A percentile compares a stretch with the other conserved stretches of the same genome.
phyloP scores from a whole-genome alignment of 2,797 vertebrate genomes.

The Lepus oiostolus region DNA sequence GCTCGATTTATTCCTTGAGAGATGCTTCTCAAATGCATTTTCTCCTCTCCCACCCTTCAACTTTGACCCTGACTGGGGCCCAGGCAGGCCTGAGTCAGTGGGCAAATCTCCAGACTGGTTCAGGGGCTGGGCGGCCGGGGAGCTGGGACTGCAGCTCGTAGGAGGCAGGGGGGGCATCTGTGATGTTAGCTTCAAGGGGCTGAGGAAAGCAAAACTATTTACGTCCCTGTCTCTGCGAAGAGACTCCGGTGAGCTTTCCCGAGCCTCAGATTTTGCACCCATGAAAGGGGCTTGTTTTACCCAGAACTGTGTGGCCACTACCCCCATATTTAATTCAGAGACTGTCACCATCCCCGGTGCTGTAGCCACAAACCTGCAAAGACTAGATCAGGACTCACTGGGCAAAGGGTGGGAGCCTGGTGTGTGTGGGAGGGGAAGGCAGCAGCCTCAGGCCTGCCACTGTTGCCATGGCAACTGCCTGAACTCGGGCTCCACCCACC shows the following conservation, averaged over 20 bases:
- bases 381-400: background rate
- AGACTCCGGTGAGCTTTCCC: background rate
- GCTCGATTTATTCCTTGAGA: background rate
- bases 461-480: conserved; percentile 5
- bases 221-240: background rate
- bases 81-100: background rate
- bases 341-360: background rate
- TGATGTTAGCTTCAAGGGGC: background rate
- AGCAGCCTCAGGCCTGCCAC: background rate
- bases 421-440: background rate
- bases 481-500: background rate
- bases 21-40: background rate
- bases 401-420: background rate
- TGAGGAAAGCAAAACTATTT: background rate
- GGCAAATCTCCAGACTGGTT: background rate
- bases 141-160: background rate
- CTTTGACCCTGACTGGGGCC: background rate
- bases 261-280: background rate
- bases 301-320: background rate
- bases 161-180: rapidly evolving
- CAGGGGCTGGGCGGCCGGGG: too few species aligned
- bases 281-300: background rate
- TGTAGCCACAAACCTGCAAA: background rate
- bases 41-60: background rate
- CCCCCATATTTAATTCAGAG: background rate